Percentiles rank a stretch among this genome's conserved stretches.
These are phyloP conservation scores for Meiosimyza decipiens DNA, from an alignment of 2,888 invertebrate genomes.

Conservation along the genomic window DNA sequence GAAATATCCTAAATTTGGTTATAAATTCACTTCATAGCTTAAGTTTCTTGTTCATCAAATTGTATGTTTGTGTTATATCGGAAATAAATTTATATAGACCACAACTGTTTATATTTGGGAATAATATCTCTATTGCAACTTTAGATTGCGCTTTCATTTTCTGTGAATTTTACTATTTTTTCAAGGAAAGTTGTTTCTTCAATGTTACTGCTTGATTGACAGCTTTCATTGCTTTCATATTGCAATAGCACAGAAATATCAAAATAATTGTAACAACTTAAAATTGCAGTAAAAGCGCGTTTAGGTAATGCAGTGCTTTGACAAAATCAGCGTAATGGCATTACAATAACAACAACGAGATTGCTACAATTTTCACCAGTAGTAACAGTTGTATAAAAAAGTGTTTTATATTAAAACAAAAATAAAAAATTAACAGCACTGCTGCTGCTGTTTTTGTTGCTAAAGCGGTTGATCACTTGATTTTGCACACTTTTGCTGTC, in stretches of 20 bases:
- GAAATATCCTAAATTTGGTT: no score
- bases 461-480: neutral
- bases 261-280: neutral
- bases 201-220: conserved; percentile 54
- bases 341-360: neutral
- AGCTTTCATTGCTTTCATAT: conserved; percentile 55
- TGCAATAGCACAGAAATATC: neutral
- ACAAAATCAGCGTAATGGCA: neutral
- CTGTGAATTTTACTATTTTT: neutral
- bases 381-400: neutral
- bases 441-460: neutral
- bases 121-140: no score
- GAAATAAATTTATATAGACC: no score
- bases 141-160: conserved; percentile 34
- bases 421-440: neutral
- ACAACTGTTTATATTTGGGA: no score
- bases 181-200: conserved; percentile 42
- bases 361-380: neutral
- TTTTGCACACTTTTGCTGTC: neutral
- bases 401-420: neutral
- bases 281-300: neutral
- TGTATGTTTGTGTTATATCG: no score
- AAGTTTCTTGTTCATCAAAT: no score
- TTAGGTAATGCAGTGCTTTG: conserved; percentile 18
- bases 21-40: no score